Base-by-base conservation (phyloP, 2,113 vertebrate genomes). In the Rafetus swinhoei region DNA sequence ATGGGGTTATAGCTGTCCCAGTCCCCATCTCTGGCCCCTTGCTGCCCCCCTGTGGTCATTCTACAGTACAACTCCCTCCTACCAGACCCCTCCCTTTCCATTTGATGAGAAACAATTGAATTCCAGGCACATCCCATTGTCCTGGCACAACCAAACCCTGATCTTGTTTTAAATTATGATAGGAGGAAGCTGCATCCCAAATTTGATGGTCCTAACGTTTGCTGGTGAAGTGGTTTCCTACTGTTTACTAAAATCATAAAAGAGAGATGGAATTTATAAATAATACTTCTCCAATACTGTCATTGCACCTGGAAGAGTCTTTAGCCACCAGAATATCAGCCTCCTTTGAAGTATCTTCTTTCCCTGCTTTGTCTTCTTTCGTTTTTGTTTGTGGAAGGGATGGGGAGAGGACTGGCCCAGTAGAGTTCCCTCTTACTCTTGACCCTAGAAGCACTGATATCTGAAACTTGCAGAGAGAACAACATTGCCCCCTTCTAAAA, bases 211-310 rank as follows among this genome's bases (percentile, higher is more conserved):
- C 72, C 11, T 35, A 15, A 10, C 90, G 96, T 76, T 32, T 90
- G 92, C 86, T 91, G 80, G 85, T 74, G 32, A 57, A 81, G 86
- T 94, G 86, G 55, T 53, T 94, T 88, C 84, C 91, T 35, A 15
- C 13, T 32, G 91, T 92, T 88, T 65, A 62, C 91, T 96, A 52
- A 91, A 94, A 13, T 69, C 95, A 96, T 96, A 96, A 96, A 97
- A 24, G 19, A 2, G 19, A 81, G 59, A 57, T 39, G 81, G 1
- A 76, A 62, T 14, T 10, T 14, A 29, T 14, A 14, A 62, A 62
- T 32, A 27, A 62, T 62, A 9, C 29, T 6, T 65, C 62, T 65
- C 62, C 62, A 65, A 32, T 32, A 65, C 29, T 65, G 32, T 14
- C 29, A 16, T 65, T 65, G 29, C 32, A 29, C 29, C 62, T 32